Conservation (phyloP, 1,140 invertebrate species). For the Eumeta japonica region DNA sequence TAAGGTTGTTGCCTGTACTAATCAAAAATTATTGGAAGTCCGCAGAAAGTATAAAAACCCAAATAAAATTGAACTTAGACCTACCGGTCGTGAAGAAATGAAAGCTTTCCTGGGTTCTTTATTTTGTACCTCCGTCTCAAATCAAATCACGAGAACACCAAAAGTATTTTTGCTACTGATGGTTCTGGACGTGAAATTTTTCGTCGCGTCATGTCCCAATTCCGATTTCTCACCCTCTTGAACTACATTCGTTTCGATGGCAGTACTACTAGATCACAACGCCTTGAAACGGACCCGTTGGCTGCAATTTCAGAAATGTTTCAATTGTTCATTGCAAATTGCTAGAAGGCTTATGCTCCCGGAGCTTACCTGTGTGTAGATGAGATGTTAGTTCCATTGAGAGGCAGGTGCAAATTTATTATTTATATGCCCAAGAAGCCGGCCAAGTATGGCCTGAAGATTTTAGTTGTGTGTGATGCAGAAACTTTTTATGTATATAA, state of each 20-base stretch:
- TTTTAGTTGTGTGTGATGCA: slow-evolving; percentile 16
- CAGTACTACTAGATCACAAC: too few relatives aligned
- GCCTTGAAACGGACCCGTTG: too few relatives aligned
- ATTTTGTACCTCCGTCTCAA: slow-evolving; percentile 2
- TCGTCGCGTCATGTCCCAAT: slow-evolving; percentile 15
- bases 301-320: slow-evolving; percentile 18
- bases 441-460: slow-evolving; percentile 48
- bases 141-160: slow-evolving; percentile 11
- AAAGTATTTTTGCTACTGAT: slow-evolving; percentile 14
- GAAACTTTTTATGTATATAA: too few relatives aligned
- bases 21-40: too few relatives aligned
- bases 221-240: slow-evolving; percentile 12
- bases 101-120: too few relatives aligned
- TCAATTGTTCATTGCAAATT: slow-evolving; percentile 18
- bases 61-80: too few relatives aligned
- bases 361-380: slow-evolving; percentile 24
- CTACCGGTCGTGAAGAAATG: too few relatives aligned
- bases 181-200: slow-evolving; percentile 15
- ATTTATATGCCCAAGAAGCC: slow-evolving; percentile 54
- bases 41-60: too few relatives aligned
- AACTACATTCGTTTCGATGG: slow-evolving; percentile 14
- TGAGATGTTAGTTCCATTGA: slow-evolving; percentile 39
- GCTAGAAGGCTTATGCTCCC: slow-evolving; percentile 17
- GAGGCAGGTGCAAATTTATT: slow-evolving; percentile 33
- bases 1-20: too few relatives aligned